phyloP scores from a whole-genome alignment of 2,113 vertebrate genomes.

The Orcinus orca region DNA sequence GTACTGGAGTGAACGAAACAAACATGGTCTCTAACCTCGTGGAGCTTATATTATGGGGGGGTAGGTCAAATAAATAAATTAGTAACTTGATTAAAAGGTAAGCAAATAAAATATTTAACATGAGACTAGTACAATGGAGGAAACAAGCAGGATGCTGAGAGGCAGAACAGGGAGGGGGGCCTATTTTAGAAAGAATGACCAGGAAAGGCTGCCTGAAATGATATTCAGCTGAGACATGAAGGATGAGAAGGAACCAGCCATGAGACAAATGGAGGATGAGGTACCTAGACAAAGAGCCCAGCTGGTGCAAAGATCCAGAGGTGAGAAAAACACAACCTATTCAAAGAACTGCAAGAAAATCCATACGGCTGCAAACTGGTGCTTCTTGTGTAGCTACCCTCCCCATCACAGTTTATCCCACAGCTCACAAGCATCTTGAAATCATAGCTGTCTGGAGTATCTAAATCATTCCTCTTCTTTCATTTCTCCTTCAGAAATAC shows the following conservation, averaged over 20 bases:
- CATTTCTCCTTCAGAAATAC: constrained; percentile 7
- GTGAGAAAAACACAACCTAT: neutral
- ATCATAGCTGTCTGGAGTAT: neutral
- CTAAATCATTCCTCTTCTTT: neutral
- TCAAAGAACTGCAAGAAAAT: neutral
- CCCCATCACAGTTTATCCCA: neutral
- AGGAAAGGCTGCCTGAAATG: neutral
- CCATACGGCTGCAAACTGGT: neutral
- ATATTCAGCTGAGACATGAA: neutral
- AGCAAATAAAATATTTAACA: neutral
- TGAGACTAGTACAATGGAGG: neutral
- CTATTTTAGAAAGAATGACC: neutral
- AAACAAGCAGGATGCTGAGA: neutral
- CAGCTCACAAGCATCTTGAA: neutral
- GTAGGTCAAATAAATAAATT: neutral
- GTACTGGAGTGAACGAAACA: neutral
- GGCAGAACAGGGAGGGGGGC: neutral
- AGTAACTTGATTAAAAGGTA: neutral
- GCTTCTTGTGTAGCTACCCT: neutral
- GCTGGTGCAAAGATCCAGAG: neutral
- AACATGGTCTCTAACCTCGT: neutral
- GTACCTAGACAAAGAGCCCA: neutral
- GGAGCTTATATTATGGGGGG: neutral
- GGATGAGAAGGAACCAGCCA: neutral
- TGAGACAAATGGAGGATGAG: neutral